Evolutionary conservation across 2,113 vertebrate species (phyloP).

Genomic region (Chloropsis cyanopogon): DNA sequence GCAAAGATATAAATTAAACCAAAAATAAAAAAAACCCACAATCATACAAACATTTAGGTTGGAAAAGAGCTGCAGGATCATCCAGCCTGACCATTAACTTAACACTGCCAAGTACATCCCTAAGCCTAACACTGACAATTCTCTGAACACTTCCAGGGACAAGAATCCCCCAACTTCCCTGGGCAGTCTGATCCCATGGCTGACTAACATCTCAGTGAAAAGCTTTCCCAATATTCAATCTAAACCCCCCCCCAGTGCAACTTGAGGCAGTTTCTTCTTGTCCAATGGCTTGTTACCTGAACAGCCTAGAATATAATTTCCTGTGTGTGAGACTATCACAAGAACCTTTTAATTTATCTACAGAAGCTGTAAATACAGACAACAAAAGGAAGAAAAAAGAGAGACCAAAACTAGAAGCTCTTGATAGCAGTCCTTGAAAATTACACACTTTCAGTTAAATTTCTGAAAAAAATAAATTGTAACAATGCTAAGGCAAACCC

Average conservation of each 20-base stretch:
- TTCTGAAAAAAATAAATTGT: background rate
- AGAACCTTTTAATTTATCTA: background rate
- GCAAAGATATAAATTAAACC: background rate
- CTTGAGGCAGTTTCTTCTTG: background rate
- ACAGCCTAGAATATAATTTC: background rate
- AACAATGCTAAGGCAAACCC: background rate
- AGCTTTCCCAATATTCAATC: background rate
- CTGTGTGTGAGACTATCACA: background rate
- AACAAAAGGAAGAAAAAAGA: accelerated
- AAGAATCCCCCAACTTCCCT: no score
- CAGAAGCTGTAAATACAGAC: background rate
- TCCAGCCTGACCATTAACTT: background rate
- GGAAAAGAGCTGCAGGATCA: background rate
- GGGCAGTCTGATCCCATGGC: background rate
- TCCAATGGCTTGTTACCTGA: background rate
- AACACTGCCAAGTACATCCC: no score
- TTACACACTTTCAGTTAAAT: background rate
- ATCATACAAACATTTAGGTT: background rate
- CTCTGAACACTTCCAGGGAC: no score
- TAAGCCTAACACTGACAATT: accelerated
- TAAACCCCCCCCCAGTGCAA: background rate
- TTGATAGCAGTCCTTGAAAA: accelerated
- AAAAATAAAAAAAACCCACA: background rate
- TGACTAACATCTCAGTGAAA: background rate
- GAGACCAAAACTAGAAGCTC: background rate